Evolutionary conservation across 2,888 invertebrate genomes (phyloP), one percentile per base, ranked within the genome.

Genomic region (Idaea dimidiata): DNA sequence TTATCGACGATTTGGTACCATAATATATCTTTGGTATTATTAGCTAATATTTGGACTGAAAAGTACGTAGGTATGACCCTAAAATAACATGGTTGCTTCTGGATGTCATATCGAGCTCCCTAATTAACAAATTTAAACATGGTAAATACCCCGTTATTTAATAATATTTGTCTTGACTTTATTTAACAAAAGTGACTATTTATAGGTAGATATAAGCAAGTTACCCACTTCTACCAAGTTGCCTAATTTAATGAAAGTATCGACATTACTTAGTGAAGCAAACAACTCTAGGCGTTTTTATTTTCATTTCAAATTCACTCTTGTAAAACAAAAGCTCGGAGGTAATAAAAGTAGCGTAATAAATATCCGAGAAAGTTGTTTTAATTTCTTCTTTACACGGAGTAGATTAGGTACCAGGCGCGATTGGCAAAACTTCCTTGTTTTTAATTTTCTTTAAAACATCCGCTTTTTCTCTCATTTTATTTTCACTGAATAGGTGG

Each of bases 401-500:
- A 87, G 85, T 81, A 88, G 89, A 91, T 91, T 89, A 81, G 77
- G 82, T 78, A 87, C 83, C 84, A 80, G 87, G 86, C 88, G 83
- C 89, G 85, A 91, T 91, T 87, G 88, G 86, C 80, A 83, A 84
- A 90, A 90, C 89, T 91, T 91, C 87, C 89, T 83, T 88, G 87
- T 91, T 90, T 91, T 92, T 90, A 91, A 91, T 91, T 92, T 92
- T 91, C 89, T 91, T 91, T 88, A 91, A 89, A 89, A 91, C 89
- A 89, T 88, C 81, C 83, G 84, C 83, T 91, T 86, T 86, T 89
- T 87, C 87, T 81, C 82, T 81, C 84, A 84, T 89, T 91, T 88
- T 91, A 85, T 89, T 90, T 88, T 80, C 82, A 83, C 76, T 84
- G 85, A 88, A 87, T 88, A 88, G 86, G 86, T 87, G 81, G 85